phyloP scores from a whole-genome alignment of 2,113 vertebrate genomes.

The Ibidorhyncha struthersii region DNA sequence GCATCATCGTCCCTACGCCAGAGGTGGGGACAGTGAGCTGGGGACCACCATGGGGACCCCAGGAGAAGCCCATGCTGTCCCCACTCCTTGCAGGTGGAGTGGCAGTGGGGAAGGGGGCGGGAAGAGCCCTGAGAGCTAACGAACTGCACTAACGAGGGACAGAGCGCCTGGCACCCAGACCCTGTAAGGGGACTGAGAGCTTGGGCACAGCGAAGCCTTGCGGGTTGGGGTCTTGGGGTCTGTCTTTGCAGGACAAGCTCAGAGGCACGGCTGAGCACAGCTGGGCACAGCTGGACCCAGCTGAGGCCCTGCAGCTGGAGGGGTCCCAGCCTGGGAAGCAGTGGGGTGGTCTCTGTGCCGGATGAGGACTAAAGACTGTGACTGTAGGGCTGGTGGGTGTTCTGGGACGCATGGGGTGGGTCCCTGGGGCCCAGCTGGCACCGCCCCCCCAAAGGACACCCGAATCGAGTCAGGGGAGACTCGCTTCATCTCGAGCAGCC shows the following conservation, averaged over 20 bases:
- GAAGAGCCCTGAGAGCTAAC: not conserved
- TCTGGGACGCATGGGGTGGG: not conserved
- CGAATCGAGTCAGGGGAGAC: accelerated
- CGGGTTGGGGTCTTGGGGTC: not conserved
- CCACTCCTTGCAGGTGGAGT: not conserved
- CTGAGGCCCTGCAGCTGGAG: not conserved
- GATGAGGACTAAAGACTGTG: accelerated
- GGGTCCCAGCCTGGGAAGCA: not conserved
- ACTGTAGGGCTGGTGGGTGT: not conserved
- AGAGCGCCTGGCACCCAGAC: no score
- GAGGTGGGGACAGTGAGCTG: not conserved
- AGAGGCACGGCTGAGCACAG: not conserved
- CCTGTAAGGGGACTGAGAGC: accelerated
- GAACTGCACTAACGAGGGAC: not conserved
- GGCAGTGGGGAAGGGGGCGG: not conserved
- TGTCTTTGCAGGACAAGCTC: not conserved
- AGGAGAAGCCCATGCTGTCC: not conserved
- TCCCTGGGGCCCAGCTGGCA: not conserved
- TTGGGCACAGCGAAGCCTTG: not conserved
- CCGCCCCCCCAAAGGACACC: not conserved
- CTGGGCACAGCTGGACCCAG: not conserved
- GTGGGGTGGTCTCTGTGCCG: accelerated
- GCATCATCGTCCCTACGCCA: accelerated
- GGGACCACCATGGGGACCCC: not conserved
- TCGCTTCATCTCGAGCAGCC: not conserved